Evolutionary conservation across 2,888 invertebrate species (phyloP).

Genomic region (Boloria euphrosyne): DNA sequence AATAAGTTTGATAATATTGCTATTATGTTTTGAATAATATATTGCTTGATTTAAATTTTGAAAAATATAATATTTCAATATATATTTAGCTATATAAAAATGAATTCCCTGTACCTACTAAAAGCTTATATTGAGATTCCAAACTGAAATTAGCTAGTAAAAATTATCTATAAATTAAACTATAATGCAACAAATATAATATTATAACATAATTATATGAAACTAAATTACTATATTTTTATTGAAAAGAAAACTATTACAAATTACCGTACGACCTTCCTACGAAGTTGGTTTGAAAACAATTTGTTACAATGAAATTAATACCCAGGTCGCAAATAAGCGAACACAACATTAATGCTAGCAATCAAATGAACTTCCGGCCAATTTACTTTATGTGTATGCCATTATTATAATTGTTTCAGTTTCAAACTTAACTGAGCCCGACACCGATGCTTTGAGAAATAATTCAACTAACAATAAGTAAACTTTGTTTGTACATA

Average conservation of each 20-base stretch:
- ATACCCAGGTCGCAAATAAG: slow-evolving; percentile 45
- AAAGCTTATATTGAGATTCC: not conserved
- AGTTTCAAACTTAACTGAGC: slow-evolving; percentile 60
- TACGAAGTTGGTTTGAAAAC: slow-evolving; percentile 20
- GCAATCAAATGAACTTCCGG: slow-evolving; percentile 67
- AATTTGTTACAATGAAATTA: slow-evolving; percentile 36
- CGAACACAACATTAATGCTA: slow-evolving; percentile 56
- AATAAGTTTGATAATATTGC: slow-evolving; percentile 29
- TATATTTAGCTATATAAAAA: too few species aligned
- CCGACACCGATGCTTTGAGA: slow-evolving; percentile 53
- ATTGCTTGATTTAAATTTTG: too few species aligned
- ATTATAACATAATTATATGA: too few species aligned
- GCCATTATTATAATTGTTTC: slow-evolving; percentile 74
- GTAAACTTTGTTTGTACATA: slow-evolving; percentile 27
- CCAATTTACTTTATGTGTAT: slow-evolving; percentile 72
- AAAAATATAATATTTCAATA: too few species aligned
- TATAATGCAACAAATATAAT: too few species aligned
- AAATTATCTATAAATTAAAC: too few species aligned
- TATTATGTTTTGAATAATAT: not conserved
- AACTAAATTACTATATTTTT: not conserved
- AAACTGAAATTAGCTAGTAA: too few species aligned
- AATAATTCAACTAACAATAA: slow-evolving; percentile 37
- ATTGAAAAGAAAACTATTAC: slow-evolving; percentile 22
- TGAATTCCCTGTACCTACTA: not conserved
- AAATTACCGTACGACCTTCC: slow-evolving; percentile 29